Base-by-base conservation (phyloP, 2,113 vertebrate genomes). In the Mixornis gularis region DNA sequence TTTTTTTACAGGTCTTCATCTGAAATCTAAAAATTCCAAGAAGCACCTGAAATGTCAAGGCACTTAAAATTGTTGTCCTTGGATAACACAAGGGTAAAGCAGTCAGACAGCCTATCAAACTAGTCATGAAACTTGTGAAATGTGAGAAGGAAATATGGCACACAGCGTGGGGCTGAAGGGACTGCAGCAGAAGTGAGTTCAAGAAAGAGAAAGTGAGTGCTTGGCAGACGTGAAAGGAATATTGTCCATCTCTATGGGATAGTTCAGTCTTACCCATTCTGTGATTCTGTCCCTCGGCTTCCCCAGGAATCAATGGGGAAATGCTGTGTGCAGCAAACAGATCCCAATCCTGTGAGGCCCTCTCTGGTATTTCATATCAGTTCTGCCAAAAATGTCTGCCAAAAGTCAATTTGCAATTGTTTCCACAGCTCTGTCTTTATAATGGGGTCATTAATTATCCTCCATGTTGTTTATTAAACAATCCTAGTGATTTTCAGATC, bases 371-470 rank as follows among this genome's bases (percentile, higher is more conserved):
- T 92, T 87, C 16, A 9, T 19, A 85, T 60, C 49, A 44, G 29
- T 27, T 92, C 41, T 91, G 87, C 62, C 78, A 85, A 76, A 84
- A 60, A 44, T 62, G 30, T n/a, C 74, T 91, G 87, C 84, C 87
- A 94, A 79, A 93, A 91, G 30, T 65, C 29, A 58, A 46, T 60
- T 82, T 87, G 38, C n/a, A 82, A 76, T 84, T 89, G 55, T 91
- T 87, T 94, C 87, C 43, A 51, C 79, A 85, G 29, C 55, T 87
- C 10, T 85, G 38, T 77, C 59, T 65, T 72, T 63, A 63, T 69
- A 85, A 83, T 11, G 21, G 43, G 7, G 18, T 43, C 46, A 55
- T 91, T 85, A 93, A 76, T 89, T 82, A 89, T 68, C 63, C n/a
- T 84, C 48, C 80, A 48, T 48, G 48, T 58, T 89, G 79, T 76